Evolutionary conservation across 2,797 vertebrate species (phyloP).

Genomic region (Urosaurus nigricauda): DNA sequence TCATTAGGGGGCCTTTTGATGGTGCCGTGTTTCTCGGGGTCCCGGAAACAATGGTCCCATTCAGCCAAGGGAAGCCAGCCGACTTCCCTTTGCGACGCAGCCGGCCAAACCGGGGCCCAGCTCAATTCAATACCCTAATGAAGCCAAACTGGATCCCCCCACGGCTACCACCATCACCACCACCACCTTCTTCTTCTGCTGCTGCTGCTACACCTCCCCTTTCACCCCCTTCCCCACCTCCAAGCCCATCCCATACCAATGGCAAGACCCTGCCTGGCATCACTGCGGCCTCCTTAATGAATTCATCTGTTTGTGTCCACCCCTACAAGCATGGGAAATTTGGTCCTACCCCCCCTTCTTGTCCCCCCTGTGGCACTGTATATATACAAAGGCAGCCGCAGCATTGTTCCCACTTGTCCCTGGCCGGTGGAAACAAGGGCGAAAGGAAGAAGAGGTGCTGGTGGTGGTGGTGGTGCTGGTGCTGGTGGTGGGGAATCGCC

Average conservation of each 20-base stretch:
- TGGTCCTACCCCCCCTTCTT: slow-evolving; percentile 55
- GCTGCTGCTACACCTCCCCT: slow-evolving; percentile 55
- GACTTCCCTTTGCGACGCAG: slow-evolving; percentile 61
- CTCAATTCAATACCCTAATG: slow-evolving; percentile 69
- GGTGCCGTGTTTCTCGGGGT: slow-evolving; percentile 81
- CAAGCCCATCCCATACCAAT: slow-evolving; percentile 46
- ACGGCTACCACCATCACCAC: slow-evolving; percentile 73
- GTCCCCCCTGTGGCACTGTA: slow-evolving; percentile 80
- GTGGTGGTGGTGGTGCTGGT: too few relatives aligned
- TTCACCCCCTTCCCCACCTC: slow-evolving; percentile 71
- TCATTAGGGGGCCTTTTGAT: slow-evolving; percentile 85
- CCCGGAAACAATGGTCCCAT: slow-evolving; percentile 85
- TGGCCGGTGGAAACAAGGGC: slow-evolving; percentile 54
- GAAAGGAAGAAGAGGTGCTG: slow-evolving; percentile 60
- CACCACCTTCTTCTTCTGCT: slow-evolving; percentile 70
- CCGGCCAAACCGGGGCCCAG: slow-evolving; percentile 47
- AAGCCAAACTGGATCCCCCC: slow-evolving; percentile 79
- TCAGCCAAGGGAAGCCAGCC: slow-evolving; percentile 76
- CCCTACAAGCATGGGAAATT: slow-evolving; percentile 77
- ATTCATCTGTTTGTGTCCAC: slow-evolving; percentile 90
- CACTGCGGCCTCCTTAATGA: slow-evolving; percentile 88
- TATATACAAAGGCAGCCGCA: slow-evolving; percentile 84
- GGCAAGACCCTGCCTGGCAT: slow-evolving; percentile 86
- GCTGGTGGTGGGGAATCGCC: neutral
- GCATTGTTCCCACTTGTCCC: slow-evolving; percentile 79